Evolutionary conservation across 2,797 vertebrate species (phyloP), one percentile per base, ranked within the genome.

Genomic region (Spizella passerina): DNA sequence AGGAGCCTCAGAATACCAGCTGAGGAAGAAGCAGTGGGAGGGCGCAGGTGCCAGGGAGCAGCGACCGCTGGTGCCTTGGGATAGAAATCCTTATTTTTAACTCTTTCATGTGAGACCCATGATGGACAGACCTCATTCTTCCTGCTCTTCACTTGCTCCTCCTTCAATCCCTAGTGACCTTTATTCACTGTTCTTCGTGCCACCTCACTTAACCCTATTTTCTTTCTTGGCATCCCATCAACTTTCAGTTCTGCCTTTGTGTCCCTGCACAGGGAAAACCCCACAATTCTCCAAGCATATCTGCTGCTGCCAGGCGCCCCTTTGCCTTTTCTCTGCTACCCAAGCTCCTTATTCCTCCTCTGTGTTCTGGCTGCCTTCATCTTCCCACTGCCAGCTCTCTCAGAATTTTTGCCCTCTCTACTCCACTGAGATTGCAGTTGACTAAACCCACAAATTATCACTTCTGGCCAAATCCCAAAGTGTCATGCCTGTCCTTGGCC

Each of bases 381-480:
- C 55, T 83, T 86, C 34, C 34, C 1, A 3, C 65, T 95, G 95
- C 96, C 93, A 97, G 47, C 46, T 93, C 64, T 76, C 39, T 60
- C 65, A 29, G 27, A 84, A 63, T 94, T 95, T 94, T 83, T 95
- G 84, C 82, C 88, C 81, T 87, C 53, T 88, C 43, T 93, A 52
- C 39, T 96, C 95, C 84, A 46, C 72, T 89, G 94, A 96, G 93
- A 95, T 91, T 90, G 36, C 72, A 75, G 55, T 92, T 93, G 76
- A 89, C 88, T 93, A 96, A 96, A 96, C 47, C 59, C 86, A 76
- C 93, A 92, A 96, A 93, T 94, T 96, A 92, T 97, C 95, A 78
- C 88, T 66, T 96, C 88, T 96, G 86, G 93, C 95, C 88, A 96
- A 94, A 96, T 93, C 94, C 84, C 95, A 97, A 79, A 72, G 91